These are phyloP conservation scores for Antheraea pernyi DNA, from an alignment of 1,140 invertebrate species.

Conservation along the genomic window DNA sequence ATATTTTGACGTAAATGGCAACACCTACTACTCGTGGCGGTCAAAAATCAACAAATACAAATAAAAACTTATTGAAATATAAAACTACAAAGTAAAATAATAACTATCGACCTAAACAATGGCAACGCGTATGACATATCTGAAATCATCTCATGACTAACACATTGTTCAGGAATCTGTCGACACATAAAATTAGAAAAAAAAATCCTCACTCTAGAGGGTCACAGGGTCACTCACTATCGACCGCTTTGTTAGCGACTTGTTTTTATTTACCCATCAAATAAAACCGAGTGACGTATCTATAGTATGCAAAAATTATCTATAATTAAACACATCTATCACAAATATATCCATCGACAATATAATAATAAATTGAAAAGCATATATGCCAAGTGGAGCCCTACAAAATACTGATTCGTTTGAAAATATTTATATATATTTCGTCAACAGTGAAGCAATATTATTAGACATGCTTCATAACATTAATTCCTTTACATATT, in stretches of 20 bases:
- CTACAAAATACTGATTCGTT: constrained; percentile 37
- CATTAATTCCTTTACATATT: too few species aligned
- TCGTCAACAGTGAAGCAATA: constrained; percentile 18
- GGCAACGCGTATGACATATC: constrained; percentile 71
- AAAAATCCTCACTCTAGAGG: not conserved
- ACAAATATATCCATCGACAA: constrained; percentile 46
- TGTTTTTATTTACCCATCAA: not conserved
- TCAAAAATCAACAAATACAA: constrained; percentile 30
- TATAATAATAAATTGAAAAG: constrained; percentile 25
- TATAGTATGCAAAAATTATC: constrained; percentile 40
- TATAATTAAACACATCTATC: constrained; percentile 45
- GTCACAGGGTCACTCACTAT: not conserved
- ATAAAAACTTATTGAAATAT: constrained; percentile 51
- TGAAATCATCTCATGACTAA: constrained; percentile 56
- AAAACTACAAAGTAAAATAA: constrained; percentile 41
- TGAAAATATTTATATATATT: constrained; percentile 24
- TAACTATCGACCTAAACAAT: constrained; percentile 63
- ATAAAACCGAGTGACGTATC: constrained; percentile 21
- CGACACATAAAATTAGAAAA: constrained; percentile 8
- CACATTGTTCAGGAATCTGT: constrained; percentile 54
- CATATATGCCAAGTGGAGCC: constrained; percentile 17
- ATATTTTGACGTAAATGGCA: too few species aligned
- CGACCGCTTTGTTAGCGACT: not conserved
- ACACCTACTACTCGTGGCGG: not conserved
- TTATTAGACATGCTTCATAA: too few species aligned